Evolutionary conservation across 2,888 invertebrate species (phyloP).

Genomic region (Torymus auratus): DNA sequence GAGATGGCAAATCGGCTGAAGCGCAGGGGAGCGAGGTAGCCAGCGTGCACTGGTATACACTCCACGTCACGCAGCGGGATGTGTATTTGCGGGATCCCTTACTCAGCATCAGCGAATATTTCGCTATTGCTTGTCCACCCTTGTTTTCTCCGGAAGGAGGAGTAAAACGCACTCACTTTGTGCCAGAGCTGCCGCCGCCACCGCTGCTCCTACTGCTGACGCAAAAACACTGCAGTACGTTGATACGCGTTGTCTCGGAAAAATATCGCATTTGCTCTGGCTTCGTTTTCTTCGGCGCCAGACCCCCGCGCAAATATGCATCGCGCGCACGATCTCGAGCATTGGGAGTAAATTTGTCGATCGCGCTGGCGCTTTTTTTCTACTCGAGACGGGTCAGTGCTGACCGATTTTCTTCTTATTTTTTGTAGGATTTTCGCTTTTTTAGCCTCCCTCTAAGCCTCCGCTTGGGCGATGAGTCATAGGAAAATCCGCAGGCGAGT

Average conservation of each 20-base stretch:
- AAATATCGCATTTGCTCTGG: slow-evolving; percentile 21
- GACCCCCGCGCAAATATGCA: neutral
- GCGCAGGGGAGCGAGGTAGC: slow-evolving; percentile 20
- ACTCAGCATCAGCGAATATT: slow-evolving; percentile 52
- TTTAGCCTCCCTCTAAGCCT: too few relatives aligned
- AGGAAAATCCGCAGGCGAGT: neutral
- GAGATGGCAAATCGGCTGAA: slow-evolving; percentile 35
- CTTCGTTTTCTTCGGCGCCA: neutral
- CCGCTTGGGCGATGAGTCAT: too few relatives aligned
- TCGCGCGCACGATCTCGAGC: slow-evolving; percentile 1
- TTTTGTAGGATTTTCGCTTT: too few relatives aligned
- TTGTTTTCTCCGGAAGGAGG: slow-evolving; percentile 36
- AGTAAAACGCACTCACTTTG: slow-evolving; percentile 23
- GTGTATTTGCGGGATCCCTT: slow-evolving; percentile 57
- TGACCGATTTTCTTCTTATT: too few relatives aligned
- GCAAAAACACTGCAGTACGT: slow-evolving; percentile 9
- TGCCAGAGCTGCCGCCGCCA: neutral
- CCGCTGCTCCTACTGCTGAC: slow-evolving; percentile 15
- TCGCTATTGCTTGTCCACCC: slow-evolving; percentile 42
- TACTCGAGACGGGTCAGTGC: neutral
- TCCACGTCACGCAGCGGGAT: slow-evolving; percentile 11
- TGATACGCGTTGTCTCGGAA: slow-evolving; percentile 21
- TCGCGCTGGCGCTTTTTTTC: neutral
- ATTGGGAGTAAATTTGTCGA: slow-evolving; percentile 11
- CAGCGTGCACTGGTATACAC: neutral